Base-by-base conservation (phyloP, 1,140 invertebrate genomes). In the Drosophila aff. region DNA sequence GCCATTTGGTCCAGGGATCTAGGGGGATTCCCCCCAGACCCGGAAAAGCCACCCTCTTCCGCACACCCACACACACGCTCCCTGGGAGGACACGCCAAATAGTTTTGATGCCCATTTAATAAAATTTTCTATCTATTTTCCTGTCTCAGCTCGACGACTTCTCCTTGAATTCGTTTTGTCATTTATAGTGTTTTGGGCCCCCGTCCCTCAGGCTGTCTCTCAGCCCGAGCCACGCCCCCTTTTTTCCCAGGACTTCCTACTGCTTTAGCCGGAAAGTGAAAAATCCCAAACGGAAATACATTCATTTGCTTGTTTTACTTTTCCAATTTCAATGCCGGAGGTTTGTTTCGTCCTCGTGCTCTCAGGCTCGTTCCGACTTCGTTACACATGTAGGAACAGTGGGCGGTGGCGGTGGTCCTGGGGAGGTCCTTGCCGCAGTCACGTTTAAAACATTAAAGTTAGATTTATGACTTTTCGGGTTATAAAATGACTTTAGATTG, bases 401-500 rank as follows among this genome's bases (percentile, higher is more conserved):
- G 46, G 66, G 40, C 11, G 49, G 3, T 38, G 16, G 9, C 10
- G 31, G 46, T 26, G 47, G 79, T 60, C 66, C 31, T 67, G 79
- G 79, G 55, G 59, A 55, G 64, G 53, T 57, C 76, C 64, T 78
- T 92, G 87, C 82, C 91, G 91, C 91, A 92, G 91, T 92, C 91
- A 92, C 91, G 91, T 92, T 91, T 86, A 76, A 75, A 82, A 85
- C 89, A 92, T 92, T 92, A 92, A 92, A 92, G 91, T 92, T 92
- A 92, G 91, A 92, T 92, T 92, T 92, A 92, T 92, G 91, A 92
- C 91, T 92, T 91, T 92, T 91, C 76, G 87, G 87, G 91, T 92
- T 92, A 92, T 92, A 92, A 92, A 92, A 92, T 92, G 91, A 92
- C 91, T 92, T 92, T 92, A 92, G 91, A 92, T 92, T 92, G 91